Base-by-base conservation (phyloP, 1,140 invertebrate genomes). In the Limonius californicus region DNA sequence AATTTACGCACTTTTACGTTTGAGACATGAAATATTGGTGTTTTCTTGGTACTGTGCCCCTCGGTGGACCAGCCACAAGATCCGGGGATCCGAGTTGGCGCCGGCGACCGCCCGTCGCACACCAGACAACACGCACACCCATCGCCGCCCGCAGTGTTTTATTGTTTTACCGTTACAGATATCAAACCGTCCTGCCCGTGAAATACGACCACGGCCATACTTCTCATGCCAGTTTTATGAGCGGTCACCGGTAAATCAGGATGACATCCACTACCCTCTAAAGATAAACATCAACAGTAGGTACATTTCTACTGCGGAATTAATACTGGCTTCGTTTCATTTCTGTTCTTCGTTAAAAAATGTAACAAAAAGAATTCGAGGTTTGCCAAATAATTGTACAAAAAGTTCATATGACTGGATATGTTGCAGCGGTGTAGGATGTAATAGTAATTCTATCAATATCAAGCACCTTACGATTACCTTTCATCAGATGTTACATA, bases 81-180 rank as follows among this genome's bases (percentile, higher is more conserved):
- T 21, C 45, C 7, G 16, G 4, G n/a, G 45, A 19, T 50, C 15
- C 7, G 2, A 50, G 45, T 66, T 63, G 63, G 63, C 66, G 63
- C 68, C 69, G 67, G 57, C 62, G 71, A 72, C 71, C 71, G 61
- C 69, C 71, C 65, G 69, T 60, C 60, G 69, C 57, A 58, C 66
- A 68, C 68, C 66, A 69, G 67, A 72, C 68, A 64, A 68, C 69
- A 70, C 69, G 71, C 68, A 71, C 68, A 68, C 68, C 66, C 65
- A 66, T 63, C 63, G 59, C 68, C 63, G 68, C 69, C 69, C 69
- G 71, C 69, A 66, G 71, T 67, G 71, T 72, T 72, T 71, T 71
- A 71, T 72, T 70, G 71, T 72, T 71, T 72, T 71, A 72, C 69
- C 69, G 69, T 72, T 72, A 72, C 62, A 61, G 59, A 61, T 61